Evolutionary conservation across 1,140 invertebrate genomes (phyloP).

Genomic region (Dendrolimus punctatus): DNA sequence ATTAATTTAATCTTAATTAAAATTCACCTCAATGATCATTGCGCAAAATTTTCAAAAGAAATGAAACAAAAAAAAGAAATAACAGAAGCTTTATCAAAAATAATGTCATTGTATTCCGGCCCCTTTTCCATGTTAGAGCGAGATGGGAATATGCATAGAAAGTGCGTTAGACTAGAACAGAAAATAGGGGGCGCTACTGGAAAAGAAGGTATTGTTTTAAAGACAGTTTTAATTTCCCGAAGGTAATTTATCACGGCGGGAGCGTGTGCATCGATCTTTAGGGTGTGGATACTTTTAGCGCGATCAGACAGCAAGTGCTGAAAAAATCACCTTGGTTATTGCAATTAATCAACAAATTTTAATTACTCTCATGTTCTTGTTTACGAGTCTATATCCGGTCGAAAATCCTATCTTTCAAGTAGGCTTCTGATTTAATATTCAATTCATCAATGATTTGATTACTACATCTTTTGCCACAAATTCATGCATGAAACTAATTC

Average conservation of each 20-base stretch:
- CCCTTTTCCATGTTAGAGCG: conserved; percentile 17
- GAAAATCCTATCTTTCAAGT: too few relatives aligned
- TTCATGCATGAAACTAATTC: too few relatives aligned
- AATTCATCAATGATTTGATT: too few relatives aligned
- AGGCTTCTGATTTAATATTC: too few relatives aligned
- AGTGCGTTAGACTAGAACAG: conserved; percentile 14
- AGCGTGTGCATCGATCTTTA: conserved; percentile 48
- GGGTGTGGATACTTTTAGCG: conserved; percentile 7
- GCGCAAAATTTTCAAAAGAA: conserved; percentile 14
- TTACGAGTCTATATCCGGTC: too few relatives aligned
- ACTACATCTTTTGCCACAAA: too few relatives aligned
- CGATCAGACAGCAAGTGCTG: too few relatives aligned
- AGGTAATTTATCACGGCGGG: conserved; percentile 63
- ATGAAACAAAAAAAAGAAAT: conserved; percentile 4
- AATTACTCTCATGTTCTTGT: too few relatives aligned
- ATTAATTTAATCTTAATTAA: conserved; percentile 8
- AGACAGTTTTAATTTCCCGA: conserved; percentile 70
- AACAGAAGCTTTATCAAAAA: neutral
- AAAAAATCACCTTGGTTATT: too few relatives aligned
- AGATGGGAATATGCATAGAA: conserved; percentile 15
- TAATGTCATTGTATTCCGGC: conserved; percentile 13
- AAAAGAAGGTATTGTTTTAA: conserved; percentile 67
- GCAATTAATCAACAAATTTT: too few relatives aligned
- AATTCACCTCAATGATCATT: conserved; percentile 3
- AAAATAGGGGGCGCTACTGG: conserved; percentile 23